Percentiles rank a stretch among this genome's conserved stretches.
These are phyloP conservation scores for Microcebus tavaratra DNA, from an alignment of 2,113 vertebrate genomes.

Conservation along the genomic window DNA sequence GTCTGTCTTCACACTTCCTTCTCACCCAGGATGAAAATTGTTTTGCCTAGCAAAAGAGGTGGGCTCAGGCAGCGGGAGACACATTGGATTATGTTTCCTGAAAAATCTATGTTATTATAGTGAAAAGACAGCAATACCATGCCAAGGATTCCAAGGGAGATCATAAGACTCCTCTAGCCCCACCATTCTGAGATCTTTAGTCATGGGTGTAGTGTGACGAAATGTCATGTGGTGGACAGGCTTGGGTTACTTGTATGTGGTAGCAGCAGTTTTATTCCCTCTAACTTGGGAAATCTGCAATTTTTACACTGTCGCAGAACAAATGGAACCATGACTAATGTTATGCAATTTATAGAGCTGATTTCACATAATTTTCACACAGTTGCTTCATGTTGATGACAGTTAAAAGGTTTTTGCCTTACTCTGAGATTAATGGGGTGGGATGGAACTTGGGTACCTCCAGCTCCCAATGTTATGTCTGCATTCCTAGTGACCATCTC, in stretches of 20 bases:
- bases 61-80: constrained; percentile 36
- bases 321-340: constrained; percentile 3
- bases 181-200: background rate
- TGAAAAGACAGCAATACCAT: background rate
- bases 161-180: background rate
- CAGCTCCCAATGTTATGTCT: background rate
- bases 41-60: constrained; percentile 54
- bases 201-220: background rate
- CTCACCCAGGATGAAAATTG: constrained; percentile 60
- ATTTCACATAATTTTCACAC: background rate
- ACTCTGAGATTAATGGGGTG: background rate
- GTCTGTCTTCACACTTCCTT: constrained; percentile 58
- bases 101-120: constrained; percentile 20
- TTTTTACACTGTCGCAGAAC: background rate
- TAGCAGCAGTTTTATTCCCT: background rate
- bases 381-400: constrained; percentile 16
- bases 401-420: background rate
- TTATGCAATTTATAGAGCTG: background rate
- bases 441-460: background rate
- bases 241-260: background rate
- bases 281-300: constrained; percentile 23
- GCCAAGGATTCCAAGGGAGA: background rate
- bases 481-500: background rate
- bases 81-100: constrained; percentile 52
- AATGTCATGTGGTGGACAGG: background rate